phyloP scores from a whole-genome alignment of 1,140 invertebrate genomes.

The Zaprionus inermis region DNA sequence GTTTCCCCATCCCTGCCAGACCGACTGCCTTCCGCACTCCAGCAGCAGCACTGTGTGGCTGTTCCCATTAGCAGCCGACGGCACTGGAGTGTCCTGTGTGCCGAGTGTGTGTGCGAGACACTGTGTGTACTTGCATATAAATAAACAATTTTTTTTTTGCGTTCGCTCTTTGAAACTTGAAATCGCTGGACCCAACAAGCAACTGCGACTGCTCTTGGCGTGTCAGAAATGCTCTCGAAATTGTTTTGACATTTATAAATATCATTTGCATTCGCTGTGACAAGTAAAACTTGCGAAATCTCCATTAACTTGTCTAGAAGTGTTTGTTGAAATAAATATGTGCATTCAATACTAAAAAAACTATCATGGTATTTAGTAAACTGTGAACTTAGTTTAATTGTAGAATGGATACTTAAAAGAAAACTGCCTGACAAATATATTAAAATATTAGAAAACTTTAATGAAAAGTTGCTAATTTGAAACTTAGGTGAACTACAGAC shows the following conservation, averaged over 20 bases:
- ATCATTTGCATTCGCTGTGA: slow-evolving; percentile 19
- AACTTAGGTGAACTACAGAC: neutral
- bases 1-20: too few relatives aligned
- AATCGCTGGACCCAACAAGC: slow-evolving; percentile 35
- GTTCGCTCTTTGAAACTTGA: slow-evolving; percentile 55
- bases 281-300: neutral
- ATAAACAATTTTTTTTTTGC: slow-evolving; percentile 66
- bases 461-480: neutral
- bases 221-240: slow-evolving; percentile 16
- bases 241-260: slow-evolving; percentile 42
- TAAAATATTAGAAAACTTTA: neutral
- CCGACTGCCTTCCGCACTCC: too few relatives aligned
- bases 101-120: slow-evolving; percentile 19
- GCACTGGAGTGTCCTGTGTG: slow-evolving; percentile 55
- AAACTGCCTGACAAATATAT: too few relatives aligned
- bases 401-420: too few relatives aligned
- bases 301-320: neutral
- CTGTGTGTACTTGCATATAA: slow-evolving; percentile 45
- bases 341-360: too few relatives aligned
- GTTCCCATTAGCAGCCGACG: slow-evolving; percentile 42
- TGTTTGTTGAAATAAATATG: too few relatives aligned
- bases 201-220: neutral
- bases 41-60: slow-evolving; percentile 15
- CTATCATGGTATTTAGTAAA: too few relatives aligned
- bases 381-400: too few relatives aligned